These are phyloP conservation scores for Petrophora chlorosata DNA, from an alignment of 2,888 invertebrate genomes.

Conservation along the genomic window DNA sequence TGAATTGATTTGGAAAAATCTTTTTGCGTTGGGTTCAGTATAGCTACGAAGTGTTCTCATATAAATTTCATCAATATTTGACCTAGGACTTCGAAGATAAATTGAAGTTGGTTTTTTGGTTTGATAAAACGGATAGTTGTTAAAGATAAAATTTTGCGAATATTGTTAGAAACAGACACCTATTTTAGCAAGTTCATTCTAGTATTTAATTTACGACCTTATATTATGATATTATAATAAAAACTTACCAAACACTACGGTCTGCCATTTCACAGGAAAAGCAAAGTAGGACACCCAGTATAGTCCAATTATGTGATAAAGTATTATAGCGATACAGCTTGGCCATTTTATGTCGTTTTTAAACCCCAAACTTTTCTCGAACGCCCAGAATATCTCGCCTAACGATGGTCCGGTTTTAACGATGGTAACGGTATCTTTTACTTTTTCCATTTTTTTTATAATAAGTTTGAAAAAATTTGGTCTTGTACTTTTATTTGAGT, in stretches of 20 bases:
- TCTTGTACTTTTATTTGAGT: conserved; percentile 24
- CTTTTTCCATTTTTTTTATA: conserved; percentile 42
- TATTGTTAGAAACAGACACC: no score
- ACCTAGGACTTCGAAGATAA: no score
- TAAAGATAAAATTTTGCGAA: no score
- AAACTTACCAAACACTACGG: conserved; percentile 67
- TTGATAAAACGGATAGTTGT: no score
- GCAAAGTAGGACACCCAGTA: conserved; percentile 72
- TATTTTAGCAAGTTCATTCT: no score
- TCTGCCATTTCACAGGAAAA: conserved; percentile 73
- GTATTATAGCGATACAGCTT: conserved; percentile 58
- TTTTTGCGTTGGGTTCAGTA: no score
- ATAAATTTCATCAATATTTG: no score
- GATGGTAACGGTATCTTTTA: conserved; percentile 39
- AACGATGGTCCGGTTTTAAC: conserved; percentile 43
- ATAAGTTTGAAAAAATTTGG: conserved; percentile 25
- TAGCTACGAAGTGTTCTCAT: no score
- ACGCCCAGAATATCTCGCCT: conserved; percentile 57
- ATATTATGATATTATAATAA: conserved; percentile 12
- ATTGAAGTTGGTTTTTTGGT: no score
- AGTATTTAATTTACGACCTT: no score
- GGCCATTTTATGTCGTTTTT: conserved; percentile 77
- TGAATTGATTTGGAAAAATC: no score
- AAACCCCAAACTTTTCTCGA: conserved; percentile 69
- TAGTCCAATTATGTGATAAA: conserved; percentile 67